Evolutionary conservation across 2,113 vertebrate genomes (phyloP).

Genomic region (Bostrychus sinensis): DNA sequence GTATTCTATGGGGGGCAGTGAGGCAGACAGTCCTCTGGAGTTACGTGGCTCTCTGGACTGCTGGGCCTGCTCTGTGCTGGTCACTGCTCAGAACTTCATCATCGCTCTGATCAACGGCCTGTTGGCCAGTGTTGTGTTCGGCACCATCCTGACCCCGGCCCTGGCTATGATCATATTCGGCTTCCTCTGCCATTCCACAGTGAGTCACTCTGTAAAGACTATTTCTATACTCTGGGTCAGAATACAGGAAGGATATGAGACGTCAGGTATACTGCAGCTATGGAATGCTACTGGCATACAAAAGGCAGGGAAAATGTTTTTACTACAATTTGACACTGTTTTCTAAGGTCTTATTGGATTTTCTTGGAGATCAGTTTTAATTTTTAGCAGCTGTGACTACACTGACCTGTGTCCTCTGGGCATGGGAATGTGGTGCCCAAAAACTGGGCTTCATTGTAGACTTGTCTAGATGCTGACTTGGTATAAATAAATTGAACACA

Average conservation of each 20-base stretch:
- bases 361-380: conserved; percentile 32
- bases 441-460: not conserved
- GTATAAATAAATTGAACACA: no score
- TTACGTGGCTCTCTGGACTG: conserved; percentile 88
- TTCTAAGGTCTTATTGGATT: conserved; percentile 24
- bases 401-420: conserved; percentile 10
- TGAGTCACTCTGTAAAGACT: conserved; percentile 45
- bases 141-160: conserved; percentile 83
- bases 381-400: conserved; percentile 47
- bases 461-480: no score
- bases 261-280: conserved; percentile 32
- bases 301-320: conserved; percentile 28
- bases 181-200: conserved; percentile 90
- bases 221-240: not conserved
- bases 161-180: conserved; percentile 86
- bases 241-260: conserved; percentile 6
- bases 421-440: conserved; percentile 16
- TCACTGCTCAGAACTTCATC: conserved; percentile 87
- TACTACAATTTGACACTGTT: conserved; percentile 51
- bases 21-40: conserved; percentile 70
- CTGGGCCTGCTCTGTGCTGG: conserved; percentile 91
- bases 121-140: conserved; percentile 80
- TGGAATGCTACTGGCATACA: conserved; percentile 4
- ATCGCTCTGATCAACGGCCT: conserved; percentile 82
- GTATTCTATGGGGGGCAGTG: conserved; percentile 68